Base-by-base conservation (phyloP, 2,113 vertebrate species). In the Lagenorhynchus albirostris region DNA sequence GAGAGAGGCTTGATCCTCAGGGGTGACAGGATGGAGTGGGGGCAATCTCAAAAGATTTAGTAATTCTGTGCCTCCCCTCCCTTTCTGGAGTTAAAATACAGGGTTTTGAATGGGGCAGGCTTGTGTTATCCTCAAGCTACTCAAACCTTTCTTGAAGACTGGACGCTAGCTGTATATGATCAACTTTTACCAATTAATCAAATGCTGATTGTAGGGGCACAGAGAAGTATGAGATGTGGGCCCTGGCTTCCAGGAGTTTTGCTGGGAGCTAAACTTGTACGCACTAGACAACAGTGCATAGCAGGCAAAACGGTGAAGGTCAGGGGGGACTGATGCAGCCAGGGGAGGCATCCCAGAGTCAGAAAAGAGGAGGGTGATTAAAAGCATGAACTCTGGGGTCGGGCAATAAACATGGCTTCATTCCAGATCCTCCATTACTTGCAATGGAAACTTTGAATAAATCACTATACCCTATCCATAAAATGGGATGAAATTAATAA, bases 1-100 rank as follows among this genome's bases (percentile, higher is more conserved):
- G 60, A 96, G 65, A 94, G 87, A 97, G 94, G 38, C 21, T 67
- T 93, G 91, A 85, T 73, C 47, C 86, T 93, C 60, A 86, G 26
- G 67, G 31, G 82, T 68, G 50, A 84, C 50, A 82, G 20, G 81
- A 77, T 68, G 55, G 58, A 65, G 29, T 23, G 33, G 18, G n/a
- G 67, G 55, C 18, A n/a, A 86, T 85, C 67, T 95, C 95, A 70
- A 63, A 73, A 92, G 94, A 81, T 83, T 73, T 70, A 38, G 23
- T 44, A 67, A 88, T 93, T 96, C 76, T 91, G 62, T 18, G 90
- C 62, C 31, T 88, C 36, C 44, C 38, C 90, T 84, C 81, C 77
- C 23, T 93, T 97, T 38, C 91, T 93, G 15, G 80, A 92, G 53
- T 62, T 74, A 96, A 95, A 94, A 71, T 6, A 6, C 41, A 74